Evolutionary conservation across 2,113 vertebrate species (phyloP), one percentile per base, ranked within the genome.

Genomic region (Rhagologus leucostigma): DNA sequence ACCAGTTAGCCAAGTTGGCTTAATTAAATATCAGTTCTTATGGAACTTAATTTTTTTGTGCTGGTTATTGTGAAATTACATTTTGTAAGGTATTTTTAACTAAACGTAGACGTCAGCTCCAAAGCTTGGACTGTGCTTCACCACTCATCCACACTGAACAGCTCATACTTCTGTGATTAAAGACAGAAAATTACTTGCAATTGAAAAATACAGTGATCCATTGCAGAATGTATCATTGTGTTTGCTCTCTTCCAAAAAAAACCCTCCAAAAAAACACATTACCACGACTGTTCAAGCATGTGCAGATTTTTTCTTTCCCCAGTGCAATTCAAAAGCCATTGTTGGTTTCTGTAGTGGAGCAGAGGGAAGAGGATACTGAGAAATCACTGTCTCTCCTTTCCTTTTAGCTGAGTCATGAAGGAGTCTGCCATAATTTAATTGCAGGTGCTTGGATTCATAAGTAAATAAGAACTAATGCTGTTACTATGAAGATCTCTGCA

Each of bases 361-460:
- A 91, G 88, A 88, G 71, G 53, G 85, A 85, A 88, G 68, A 90
- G 60, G 83, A 62, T 84, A 56, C 79, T 93, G 85, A 94, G 79
- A 86, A 94, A 78, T 78, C 27, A 14, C 67, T 91, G 44, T 69
- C 41, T 85, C 55, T 94, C 69, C 76, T 94, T 92, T 81, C 70
- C 78, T 83, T 97, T 93, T 81, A 96, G 95, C 95, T 95, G 93
- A 94, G 93, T 96, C 95, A 95, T 84, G 90, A 74, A 90, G 75
- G 68, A 96, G 60, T n/a, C 90, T 94, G 75, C 85, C 73, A 37
- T 94, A 92, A 90, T 96, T 95, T 93, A 93, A 86, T 93, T 90
- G 93, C 92, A 93, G 90, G 88, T 94, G 88, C 80, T 90, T 92
- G 79, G 80, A 64, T 90, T 93, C 76, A 56, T 87, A 92, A 95